phyloP scores from a whole-genome alignment of 2,797 vertebrate genomes.

The Gallirallus australis region DNA sequence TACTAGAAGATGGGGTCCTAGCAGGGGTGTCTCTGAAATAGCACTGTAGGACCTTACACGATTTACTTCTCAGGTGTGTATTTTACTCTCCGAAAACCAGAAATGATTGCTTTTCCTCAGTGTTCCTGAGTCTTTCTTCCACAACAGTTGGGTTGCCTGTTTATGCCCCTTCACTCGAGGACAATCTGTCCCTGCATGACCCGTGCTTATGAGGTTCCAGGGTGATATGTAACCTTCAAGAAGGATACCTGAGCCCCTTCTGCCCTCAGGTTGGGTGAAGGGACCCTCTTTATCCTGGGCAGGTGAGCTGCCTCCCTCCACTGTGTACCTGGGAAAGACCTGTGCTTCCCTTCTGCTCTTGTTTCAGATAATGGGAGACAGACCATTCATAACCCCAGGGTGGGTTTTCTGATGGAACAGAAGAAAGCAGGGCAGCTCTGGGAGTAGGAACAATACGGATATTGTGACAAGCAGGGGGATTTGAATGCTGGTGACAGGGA shows the following conservation, averaged over 20 bases:
- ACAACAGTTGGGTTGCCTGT: fast-evolving
- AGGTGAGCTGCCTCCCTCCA: neutral
- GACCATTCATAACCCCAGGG: neutral
- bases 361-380: neutral
- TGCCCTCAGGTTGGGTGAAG: neutral
- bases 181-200: too few species aligned
- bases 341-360: neutral
- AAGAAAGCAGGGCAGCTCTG: neutral
- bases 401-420: neutral
- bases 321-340: fast-evolving
- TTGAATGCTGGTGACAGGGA: neutral
- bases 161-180: fast-evolving
- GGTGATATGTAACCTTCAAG: fast-evolving
- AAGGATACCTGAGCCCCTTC: neutral
- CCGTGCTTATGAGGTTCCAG: fast-evolving
- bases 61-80: neutral
- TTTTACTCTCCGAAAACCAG: neutral
- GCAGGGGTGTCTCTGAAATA: neutral
- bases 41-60: neutral
- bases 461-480: neutral
- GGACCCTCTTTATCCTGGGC: neutral
- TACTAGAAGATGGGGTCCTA: neutral
- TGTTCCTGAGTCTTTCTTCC: neutral
- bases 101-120: neutral
- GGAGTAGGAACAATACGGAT: neutral